Evolutionary conservation across 2,113 vertebrate species (phyloP), one percentile per base, ranked within the genome.

Genomic region (Chaenocephalus aceratus): DNA sequence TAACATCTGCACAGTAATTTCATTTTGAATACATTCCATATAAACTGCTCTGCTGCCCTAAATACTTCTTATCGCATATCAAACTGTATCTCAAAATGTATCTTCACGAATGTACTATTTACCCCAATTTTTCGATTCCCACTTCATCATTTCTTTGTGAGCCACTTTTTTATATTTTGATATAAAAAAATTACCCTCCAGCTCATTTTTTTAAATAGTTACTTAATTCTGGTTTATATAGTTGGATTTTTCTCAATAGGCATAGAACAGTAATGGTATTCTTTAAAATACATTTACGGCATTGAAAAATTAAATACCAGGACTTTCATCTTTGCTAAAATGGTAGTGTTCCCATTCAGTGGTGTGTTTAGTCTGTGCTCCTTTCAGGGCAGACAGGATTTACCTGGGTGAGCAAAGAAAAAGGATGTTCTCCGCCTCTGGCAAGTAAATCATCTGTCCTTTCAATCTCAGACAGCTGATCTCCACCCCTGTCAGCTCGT

Each of bases 321-420:
- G 12, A 48, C 10, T 34, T 23, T 18, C 10, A 26, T 69, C 46
- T 78, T 41, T 36, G 21, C 51, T 21, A 81, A 41, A 21, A n/a
- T 45, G 10, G 10, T 49, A 41, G 18, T 12, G 34, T 77, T 65
- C 36, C 6, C 9, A 34, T 66, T 74, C 34, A 41, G 21, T 10
- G 57, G 1, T 53, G 49, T 60, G 59, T 48, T 44, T 36, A 70
- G 57, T 36, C 46, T 59, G 15, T 34, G 57, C 71, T 70, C 57
- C 71, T 57, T 36, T 74, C 26, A 53, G 34, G 56, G 36, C 72
- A 75, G 14, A 75, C 45, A n/a, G 51, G 16, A 73, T 68, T 75
- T 95, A 99, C 98, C 98, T 99, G 79, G 98, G 98, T 0, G 98
- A 99, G 88, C 98, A 99, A 83, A 99, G 97, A 66, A 99, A 99